phyloP scores from a whole-genome alignment of 2,797 vertebrate genomes.

The Sebastes matsubarae region DNA sequence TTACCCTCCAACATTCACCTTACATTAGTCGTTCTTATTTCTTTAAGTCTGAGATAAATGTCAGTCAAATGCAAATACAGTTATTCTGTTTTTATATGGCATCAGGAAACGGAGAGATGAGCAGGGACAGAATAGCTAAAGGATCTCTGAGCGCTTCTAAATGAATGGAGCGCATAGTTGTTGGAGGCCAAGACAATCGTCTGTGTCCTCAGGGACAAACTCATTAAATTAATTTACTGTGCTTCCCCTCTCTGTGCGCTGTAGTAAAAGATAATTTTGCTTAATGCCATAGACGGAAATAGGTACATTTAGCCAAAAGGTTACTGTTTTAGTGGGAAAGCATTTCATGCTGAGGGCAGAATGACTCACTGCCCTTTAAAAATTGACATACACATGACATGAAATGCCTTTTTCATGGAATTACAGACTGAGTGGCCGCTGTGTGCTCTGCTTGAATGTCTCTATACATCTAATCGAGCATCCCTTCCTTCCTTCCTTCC shows the following conservation, averaged over 20 bases:
- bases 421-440: neutral
- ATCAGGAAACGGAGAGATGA: neutral
- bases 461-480: neutral
- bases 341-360: neutral
- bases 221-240: neutral
- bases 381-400: neutral
- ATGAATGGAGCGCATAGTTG: neutral
- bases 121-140: neutral
- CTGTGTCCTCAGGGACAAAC: conserved; percentile 9
- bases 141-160: neutral
- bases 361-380: conserved; percentile 7
- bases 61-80: conserved; percentile 36
- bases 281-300: conserved; percentile 6
- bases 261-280: conserved; percentile 6
- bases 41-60: conserved; percentile 11
- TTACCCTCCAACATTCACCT: neutral
- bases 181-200: neutral
- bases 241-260: neutral
- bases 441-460: neutral
- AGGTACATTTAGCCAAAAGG: conserved; percentile 6
- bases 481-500: neutral
- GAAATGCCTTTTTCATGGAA: neutral
- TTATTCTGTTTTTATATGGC: conserved; percentile 17
- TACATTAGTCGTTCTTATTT: neutral
- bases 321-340: conserved; percentile 1